Evolutionary conservation across 2,113 vertebrate species (phyloP).

Genomic region (Phalacrocorax brasilianus): DNA sequence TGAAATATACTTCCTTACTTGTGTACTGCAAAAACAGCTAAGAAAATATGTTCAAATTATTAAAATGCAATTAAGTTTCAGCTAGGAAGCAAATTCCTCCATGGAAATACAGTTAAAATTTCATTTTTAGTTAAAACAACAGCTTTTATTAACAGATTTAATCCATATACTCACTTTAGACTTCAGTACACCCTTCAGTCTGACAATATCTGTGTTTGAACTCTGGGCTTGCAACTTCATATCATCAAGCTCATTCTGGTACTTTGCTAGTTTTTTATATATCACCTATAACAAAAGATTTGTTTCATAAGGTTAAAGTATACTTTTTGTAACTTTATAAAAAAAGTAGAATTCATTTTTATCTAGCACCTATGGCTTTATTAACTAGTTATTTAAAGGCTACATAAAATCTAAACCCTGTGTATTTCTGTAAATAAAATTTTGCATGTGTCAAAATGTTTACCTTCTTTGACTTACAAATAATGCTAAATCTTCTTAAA

Average conservation of each 20-base stretch:
- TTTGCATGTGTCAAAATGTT: not conserved
- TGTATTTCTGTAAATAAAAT: not conserved
- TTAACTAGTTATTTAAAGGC: not conserved
- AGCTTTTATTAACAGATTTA: not conserved
- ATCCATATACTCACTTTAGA: conserved; percentile 68
- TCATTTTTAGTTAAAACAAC: not conserved
- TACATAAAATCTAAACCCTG: not conserved
- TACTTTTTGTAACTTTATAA: not conserved
- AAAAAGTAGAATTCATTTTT: not conserved
- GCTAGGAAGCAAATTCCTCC: not conserved
- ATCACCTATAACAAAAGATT: conserved; percentile 59
- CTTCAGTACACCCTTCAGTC: conserved; percentile 71
- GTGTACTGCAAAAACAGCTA: not conserved
- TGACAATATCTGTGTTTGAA: conserved; percentile 57
- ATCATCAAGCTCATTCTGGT: conserved; percentile 64
- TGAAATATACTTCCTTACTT: not conserved
- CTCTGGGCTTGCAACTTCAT: conserved; percentile 70
- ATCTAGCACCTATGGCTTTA: not conserved
- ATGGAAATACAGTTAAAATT: not conserved
- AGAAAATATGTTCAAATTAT: not conserved
- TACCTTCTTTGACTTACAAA: not conserved
- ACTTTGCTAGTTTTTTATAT: conserved; percentile 65
- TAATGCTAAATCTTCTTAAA: not conserved
- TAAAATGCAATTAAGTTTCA: not conserved
- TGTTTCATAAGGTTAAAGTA: not conserved